A percentile compares a stretch with the other conserved stretches of the same genome.
Conservation (phyloP, 2,888 invertebrate genomes). For the Andrena haemorrhoa region DNA sequence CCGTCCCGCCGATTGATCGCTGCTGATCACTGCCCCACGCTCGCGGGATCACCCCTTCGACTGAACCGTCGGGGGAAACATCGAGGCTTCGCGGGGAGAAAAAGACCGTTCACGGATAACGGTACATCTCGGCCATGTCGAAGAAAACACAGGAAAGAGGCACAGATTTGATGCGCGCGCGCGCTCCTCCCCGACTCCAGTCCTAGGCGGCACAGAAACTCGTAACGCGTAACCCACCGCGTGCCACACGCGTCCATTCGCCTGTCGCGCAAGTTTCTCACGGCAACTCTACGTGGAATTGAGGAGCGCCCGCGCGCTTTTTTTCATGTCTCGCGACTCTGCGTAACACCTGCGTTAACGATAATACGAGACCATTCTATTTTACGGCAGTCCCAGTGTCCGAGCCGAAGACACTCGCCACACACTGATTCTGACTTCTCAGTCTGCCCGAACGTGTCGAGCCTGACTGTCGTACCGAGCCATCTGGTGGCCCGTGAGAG, state of each 20-base stretch:
- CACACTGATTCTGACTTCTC: too few relatives aligned
- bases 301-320: constrained; percentile 38
- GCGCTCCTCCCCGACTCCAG: constrained; percentile 18
- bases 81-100: constrained; percentile 3
- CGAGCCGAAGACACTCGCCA: too few relatives aligned
- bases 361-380: not conserved
- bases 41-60: constrained; percentile 29
- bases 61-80: constrained; percentile 29
- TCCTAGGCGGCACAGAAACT: constrained; percentile 22
- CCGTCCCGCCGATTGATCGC: constrained; percentile 27
- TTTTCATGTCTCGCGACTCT: constrained; percentile 42
- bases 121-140: constrained; percentile 66
- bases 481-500: too few relatives aligned
- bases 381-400: too few relatives aligned
- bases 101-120: constrained; percentile 61
- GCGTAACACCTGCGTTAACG: constrained; percentile 16
- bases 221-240: constrained; percentile 28
- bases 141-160: constrained; percentile 32
- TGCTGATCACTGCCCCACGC: constrained; percentile 12
- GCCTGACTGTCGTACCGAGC: too few relatives aligned
- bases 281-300: constrained; percentile 21
- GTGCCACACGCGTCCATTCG: constrained; percentile 37
- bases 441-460: too few relatives aligned
- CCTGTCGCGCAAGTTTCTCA: not conserved
- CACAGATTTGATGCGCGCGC: constrained; percentile 47